phyloP scores from a whole-genome alignment of 2,797 vertebrate genomes.

The Strix occidentalis region DNA sequence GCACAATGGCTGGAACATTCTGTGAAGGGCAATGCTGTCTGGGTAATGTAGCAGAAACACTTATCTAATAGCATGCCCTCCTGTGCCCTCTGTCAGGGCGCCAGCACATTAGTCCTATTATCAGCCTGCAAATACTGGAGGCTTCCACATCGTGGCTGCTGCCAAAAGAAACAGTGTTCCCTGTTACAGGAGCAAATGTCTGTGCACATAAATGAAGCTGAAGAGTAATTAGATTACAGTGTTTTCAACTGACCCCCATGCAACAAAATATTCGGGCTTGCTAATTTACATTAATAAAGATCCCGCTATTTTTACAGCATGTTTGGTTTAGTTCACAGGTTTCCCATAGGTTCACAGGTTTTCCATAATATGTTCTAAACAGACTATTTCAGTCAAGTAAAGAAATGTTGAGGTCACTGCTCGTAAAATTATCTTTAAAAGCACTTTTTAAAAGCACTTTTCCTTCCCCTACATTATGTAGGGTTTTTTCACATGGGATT shows the following conservation, averaged over 20 bases:
- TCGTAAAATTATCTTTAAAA: slow-evolving; percentile 22
- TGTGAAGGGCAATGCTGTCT: slow-evolving; percentile 72
- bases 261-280: not conserved
- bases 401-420: not conserved
- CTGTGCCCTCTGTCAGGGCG: slow-evolving; percentile 52
- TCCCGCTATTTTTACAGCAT: not conserved
- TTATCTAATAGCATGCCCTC: slow-evolving; percentile 62
- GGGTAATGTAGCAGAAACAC: slow-evolving; percentile 71
- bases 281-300: slow-evolving; percentile 27
- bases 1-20: slow-evolving; percentile 62
- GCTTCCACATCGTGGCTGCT: not conserved
- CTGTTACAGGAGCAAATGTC: slow-evolving; percentile 47
- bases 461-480: not conserved
- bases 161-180: slow-evolving; percentile 50
- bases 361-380: slow-evolving; percentile 37
- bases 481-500: not conserved
- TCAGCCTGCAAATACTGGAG: slow-evolving; percentile 41
- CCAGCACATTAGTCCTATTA: slow-evolving; percentile 55
- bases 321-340: slow-evolving; percentile 1
- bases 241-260: not conserved
- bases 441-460: not conserved
- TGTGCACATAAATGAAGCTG: slow-evolving; percentile 20
- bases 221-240: slow-evolving; percentile 50
- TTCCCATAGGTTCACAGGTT: not conserved
- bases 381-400: slow-evolving; percentile 5